phyloP scores from a whole-genome alignment of 1,140 invertebrate species.

The Sogatella furcifera region DNA sequence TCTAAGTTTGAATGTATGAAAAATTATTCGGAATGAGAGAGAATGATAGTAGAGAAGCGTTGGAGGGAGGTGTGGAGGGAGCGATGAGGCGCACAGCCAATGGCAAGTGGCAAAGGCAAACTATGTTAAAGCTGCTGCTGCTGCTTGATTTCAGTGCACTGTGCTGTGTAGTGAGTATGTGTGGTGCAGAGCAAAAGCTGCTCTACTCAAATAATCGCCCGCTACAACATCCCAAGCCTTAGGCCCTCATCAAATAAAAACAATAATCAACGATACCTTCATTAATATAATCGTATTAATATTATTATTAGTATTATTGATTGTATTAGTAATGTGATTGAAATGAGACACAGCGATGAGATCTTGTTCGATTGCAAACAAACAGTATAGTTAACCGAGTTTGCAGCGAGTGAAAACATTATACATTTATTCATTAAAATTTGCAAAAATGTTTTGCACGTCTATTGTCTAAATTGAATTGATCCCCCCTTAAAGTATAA shows the following conservation, averaged over 20 bases:
- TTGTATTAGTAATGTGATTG: neutral
- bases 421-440: slow-evolving; percentile 1
- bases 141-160: too few species aligned
- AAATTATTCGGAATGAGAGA: too few species aligned
- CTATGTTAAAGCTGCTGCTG: too few species aligned
- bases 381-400: neutral
- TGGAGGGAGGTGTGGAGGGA: too few species aligned
- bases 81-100: too few species aligned
- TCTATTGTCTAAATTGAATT: slow-evolving; percentile 4
- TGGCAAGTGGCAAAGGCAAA: too few species aligned
- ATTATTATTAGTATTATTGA: neutral
- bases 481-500: neutral
- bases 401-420: neutral
- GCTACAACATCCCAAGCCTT: neutral
- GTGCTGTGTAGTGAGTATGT: too few species aligned
- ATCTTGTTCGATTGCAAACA: neutral
- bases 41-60: too few species aligned
- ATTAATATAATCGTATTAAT: neutral
- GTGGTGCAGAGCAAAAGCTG: too few species aligned
- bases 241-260: neutral
- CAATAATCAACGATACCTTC: too few species aligned
- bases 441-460: neutral
- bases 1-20: too few species aligned
- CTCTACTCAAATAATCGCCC: too few species aligned
- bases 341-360: neutral